A percentile compares a stretch with the other conserved stretches of the same genome.
phyloP scores from a whole-genome alignment of 1,140 invertebrate species.

The Drosophila takahashii region DNA sequence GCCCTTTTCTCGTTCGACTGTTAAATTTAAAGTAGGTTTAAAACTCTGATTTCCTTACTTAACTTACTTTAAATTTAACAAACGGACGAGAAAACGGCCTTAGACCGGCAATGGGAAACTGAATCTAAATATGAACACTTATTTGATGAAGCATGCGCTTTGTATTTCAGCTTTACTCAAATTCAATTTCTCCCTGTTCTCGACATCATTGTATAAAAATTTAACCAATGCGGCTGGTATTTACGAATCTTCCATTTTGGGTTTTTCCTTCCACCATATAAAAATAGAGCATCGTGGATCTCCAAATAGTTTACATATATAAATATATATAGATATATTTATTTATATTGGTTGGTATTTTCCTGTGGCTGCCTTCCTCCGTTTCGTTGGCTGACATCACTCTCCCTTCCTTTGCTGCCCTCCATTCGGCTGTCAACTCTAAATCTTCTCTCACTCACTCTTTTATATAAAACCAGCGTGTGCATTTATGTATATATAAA shows the following conservation, averaged over 20 bases:
- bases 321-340: conserved; percentile 62
- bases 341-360: conserved; percentile 70
- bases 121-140: conserved; percentile 13
- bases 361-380: conserved; percentile 37
- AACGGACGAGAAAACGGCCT: too few relatives aligned
- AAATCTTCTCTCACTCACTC: conserved; percentile 47
- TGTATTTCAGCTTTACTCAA: not conserved
- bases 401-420: conserved; percentile 15
- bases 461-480: conserved; percentile 50
- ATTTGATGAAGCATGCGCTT: conserved; percentile 10
- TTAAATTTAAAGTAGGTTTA: too few relatives aligned
- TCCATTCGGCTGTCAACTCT: conserved; percentile 34
- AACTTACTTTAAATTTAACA: too few relatives aligned
- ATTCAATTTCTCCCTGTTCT: conserved; percentile 1
- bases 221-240: conserved; percentile 44
- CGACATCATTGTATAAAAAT: conserved; percentile 58
- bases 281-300: conserved; percentile 77
- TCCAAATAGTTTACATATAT: conserved; percentile 81
- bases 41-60: too few relatives aligned
- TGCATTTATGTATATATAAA: conserved; percentile 52
- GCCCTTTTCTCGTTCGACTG: too few relatives aligned
- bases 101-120: conserved; percentile 16
- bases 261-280: conserved; percentile 59
- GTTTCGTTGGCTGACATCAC: conserved; percentile 4
- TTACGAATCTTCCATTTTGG: conserved; percentile 32